Base-by-base conservation (phyloP, 1,140 invertebrate species). In the Leptoteleia sp. region DNA sequence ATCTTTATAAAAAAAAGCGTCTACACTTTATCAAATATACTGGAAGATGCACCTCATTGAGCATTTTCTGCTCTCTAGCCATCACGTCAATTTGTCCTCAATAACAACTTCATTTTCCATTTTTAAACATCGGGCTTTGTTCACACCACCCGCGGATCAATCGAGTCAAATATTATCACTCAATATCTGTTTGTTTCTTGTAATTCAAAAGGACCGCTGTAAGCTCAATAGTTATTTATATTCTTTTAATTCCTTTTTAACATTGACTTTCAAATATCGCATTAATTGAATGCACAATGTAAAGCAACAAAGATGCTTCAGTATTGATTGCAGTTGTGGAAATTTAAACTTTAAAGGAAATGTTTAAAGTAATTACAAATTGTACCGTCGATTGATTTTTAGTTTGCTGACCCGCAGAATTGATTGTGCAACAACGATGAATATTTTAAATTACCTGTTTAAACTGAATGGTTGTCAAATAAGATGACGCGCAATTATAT, bases 31-130 rank as follows among this genome's bases (percentile, higher is more conserved):
- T 57, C 40, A 73, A 57, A 73, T 43, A 73, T 40, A 38, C 22
- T 55, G 48, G 40, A 73, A 64, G 70, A 64, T 57, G 35, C 70
- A 59, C 52, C 40, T 73, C 70, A 73, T 73, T 65, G 70, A 73
- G 43, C 71, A 75, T 59, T 67, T 65, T 67, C 54, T 67, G 33
- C 52, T 64, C 35, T 65, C 57, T 64, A 64, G 48, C 16, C 50
- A 38, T 31, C 31, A 55, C 38, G 52, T 43, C 43, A 50, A 65
- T 65, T 65, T 73, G 61, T 73, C 70, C 70, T 73, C 70, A 73
- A 73, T 73, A 73, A 43, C 47, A 55, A 73, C 70, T 73, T 73
- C 31, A 64, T 64, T 65, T 67, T 75, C 71, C 71, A 75, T 75
- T 75, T 75, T 75, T 67, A 75, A 75, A 65, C 52, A 75, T 76